phyloP scores from a whole-genome alignment of 1,140 invertebrate species.

The Paraescarpia echinospica region DNA sequence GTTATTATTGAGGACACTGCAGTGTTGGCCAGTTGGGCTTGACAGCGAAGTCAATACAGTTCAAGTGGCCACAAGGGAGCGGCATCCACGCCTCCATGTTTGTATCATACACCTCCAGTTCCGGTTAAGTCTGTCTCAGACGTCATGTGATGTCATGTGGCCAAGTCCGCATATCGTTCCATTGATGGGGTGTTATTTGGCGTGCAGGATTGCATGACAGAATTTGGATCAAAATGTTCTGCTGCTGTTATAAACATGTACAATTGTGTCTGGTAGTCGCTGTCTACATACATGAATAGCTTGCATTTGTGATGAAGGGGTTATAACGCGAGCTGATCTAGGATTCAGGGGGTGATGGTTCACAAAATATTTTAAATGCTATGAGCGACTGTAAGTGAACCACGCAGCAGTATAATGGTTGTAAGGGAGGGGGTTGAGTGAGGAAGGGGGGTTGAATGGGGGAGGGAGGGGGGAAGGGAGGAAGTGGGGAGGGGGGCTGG shows the following conservation, averaged over 20 bases:
- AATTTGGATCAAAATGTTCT: no score
- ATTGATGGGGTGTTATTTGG: background rate
- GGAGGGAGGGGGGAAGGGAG: no score
- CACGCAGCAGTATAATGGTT: background rate
- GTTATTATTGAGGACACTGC: background rate
- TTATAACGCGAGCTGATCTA: background rate
- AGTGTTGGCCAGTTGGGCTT: background rate
- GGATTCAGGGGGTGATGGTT: background rate
- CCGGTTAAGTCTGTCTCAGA: background rate
- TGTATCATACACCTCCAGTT: no score
- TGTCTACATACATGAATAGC: background rate
- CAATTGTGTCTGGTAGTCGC: no score
- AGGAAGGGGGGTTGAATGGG: no score
- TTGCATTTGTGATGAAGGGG: background rate
- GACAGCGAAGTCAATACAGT: background rate
- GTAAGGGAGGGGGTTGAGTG: no score
- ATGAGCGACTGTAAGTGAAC: background rate
- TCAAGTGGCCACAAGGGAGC: background rate
- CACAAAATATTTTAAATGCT: background rate
- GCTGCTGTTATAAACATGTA: no score
- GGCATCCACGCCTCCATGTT: no score
- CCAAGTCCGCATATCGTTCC: background rate
- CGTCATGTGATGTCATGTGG: background rate
- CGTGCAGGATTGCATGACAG: background rate
- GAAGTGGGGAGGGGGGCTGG: no score